These are phyloP conservation scores for Pygoscelis adeliae DNA, from an alignment of 2,113 vertebrate genomes.

Conservation along the genomic window DNA sequence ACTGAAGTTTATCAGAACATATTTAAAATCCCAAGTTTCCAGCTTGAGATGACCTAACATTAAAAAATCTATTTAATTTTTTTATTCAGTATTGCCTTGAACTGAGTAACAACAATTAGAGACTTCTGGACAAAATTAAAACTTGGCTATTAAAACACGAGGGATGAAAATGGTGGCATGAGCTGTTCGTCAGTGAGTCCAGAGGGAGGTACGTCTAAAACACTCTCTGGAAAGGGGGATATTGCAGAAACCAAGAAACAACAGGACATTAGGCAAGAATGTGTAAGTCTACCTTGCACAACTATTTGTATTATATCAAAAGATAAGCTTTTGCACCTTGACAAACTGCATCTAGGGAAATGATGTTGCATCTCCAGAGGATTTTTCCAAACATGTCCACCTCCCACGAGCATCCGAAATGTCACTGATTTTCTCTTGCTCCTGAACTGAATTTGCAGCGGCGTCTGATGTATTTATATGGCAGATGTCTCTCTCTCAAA, in stretches of 20 bases:
- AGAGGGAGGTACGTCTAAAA: not conserved
- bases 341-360: not conserved
- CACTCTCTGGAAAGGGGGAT: not conserved
- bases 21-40: not conserved
- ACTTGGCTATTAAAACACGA: fast-evolving
- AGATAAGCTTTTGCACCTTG: not conserved
- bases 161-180: fast-evolving
- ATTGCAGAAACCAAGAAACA: not conserved
- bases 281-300: too few relatives aligned
- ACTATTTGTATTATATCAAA: not conserved
- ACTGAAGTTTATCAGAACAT: not conserved
- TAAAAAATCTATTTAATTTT: not conserved
- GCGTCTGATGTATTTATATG: fast-evolving
- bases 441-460: not conserved
- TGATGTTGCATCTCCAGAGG: not conserved
- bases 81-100: not conserved
- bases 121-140: not conserved
- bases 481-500: not conserved
- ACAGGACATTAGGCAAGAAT: not conserved
- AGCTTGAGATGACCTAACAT: not conserved
- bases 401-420: not conserved
- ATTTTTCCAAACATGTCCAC: not conserved
- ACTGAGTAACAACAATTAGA: not conserved
- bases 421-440: not conserved
- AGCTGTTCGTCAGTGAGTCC: not conserved